A percentile compares a stretch with the other conserved stretches of the same genome.
These are phyloP conservation scores for Sycobia sp. DNA, from an alignment of 1,140 invertebrate genomes.

Conservation along the genomic window DNA sequence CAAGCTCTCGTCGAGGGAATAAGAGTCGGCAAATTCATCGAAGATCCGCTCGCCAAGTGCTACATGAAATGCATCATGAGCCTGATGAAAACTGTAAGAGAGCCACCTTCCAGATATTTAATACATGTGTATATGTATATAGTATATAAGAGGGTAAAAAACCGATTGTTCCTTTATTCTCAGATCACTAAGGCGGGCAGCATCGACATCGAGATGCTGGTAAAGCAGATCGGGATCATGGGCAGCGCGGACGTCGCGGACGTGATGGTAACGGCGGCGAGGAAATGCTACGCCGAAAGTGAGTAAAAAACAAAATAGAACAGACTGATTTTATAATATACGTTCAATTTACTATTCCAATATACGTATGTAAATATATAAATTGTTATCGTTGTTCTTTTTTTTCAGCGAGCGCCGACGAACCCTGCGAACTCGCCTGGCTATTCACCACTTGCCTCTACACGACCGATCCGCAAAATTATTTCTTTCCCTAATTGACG, in stretches of 20 bases:
- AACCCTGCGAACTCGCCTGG: constrained; percentile 9
- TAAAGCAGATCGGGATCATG: constrained; percentile 10
- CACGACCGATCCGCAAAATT: neutral
- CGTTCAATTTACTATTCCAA: too few species aligned
- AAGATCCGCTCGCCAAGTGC: neutral
- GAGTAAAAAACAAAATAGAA: too few species aligned
- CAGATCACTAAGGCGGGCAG: neutral
- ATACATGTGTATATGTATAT: too few species aligned
- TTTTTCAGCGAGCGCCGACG: neutral
- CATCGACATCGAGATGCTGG: constrained; percentile 7
- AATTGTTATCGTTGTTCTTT: neutral
- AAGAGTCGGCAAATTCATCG: constrained; percentile 5
- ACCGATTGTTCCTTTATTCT: neutral
- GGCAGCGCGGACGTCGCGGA: neutral
- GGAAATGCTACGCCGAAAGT: constrained; percentile 5
- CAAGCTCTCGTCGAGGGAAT: neutral
- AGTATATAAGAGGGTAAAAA: too few species aligned
- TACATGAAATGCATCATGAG: constrained; percentile 18
- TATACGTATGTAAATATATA: neutral
- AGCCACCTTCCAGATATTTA: neutral
- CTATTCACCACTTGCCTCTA: constrained; percentile 3
- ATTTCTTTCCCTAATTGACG: constrained; percentile 13
- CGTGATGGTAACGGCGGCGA: neutral
- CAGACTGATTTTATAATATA: too few species aligned
- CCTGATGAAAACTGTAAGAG: constrained; percentile 18